Percentiles rank a stretch among this genome's conserved stretches.
Conservation (phyloP, 2,888 invertebrate genomes). For the Idaea dimidiata region DNA sequence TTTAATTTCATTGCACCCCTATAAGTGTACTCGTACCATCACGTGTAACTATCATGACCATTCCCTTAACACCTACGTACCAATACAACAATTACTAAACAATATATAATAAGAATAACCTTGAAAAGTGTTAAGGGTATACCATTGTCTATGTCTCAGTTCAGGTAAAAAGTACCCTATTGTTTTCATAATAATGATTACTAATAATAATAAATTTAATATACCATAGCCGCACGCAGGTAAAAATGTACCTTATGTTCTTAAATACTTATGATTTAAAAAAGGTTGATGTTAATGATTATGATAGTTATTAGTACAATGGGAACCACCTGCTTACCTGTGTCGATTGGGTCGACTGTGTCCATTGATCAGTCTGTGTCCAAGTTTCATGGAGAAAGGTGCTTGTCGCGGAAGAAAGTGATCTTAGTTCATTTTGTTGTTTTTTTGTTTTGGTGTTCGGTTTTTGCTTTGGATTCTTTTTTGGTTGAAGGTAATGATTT, state of each 20-base stretch:
- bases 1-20: not conserved
- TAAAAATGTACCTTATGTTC: not conserved
- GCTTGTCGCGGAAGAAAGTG: not conserved
- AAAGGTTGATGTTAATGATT: slow-evolving; percentile 15
- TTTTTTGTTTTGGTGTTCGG: not conserved
- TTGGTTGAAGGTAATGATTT: not conserved
- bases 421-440: not conserved
- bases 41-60: not conserved
- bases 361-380: not conserved
- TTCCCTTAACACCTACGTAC: not conserved
- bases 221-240: not conserved
- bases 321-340: slow-evolving; percentile 27
- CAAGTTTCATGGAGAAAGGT: not conserved
- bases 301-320: slow-evolving; percentile 27
- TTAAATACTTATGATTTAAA: slow-evolving; percentile 4
- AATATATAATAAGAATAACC: not conserved
- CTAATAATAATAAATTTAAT: not conserved
- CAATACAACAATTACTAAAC: not conserved
- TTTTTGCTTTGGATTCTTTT: not conserved
- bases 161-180: not conserved
- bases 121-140: not conserved
- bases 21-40: no score
- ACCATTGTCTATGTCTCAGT: not conserved
- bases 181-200: not conserved
- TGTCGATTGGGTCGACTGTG: slow-evolving; percentile 23